Evolutionary conservation across 2,888 invertebrate species (phyloP), one percentile per base, ranked within the genome.

Genomic region (Spialia ferax): DNA sequence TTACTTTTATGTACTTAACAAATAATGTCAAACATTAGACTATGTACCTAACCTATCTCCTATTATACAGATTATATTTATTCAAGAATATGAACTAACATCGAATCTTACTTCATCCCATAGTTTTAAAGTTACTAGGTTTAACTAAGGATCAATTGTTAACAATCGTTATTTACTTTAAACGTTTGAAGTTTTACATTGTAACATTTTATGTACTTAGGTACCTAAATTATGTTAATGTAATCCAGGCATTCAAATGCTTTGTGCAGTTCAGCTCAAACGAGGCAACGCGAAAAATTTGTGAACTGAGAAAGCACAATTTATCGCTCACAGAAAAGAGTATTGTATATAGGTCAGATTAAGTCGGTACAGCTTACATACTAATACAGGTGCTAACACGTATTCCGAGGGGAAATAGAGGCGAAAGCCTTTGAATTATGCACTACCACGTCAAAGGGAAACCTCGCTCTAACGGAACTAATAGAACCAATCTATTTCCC

Each of bases 401-500:
- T 65, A 71, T 66, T 71, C 73, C 74, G 67, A 71, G 70, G 74
- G 75, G 70, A 74, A 74, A 77, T 75, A 72, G 75, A 74, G 74
- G 68, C 63, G 73, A 73, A 74, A 73, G 71, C 74, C 77, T 77
- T 77, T 80, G 75, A 79, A 78, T 80, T 75, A 81, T 79, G 75
- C 77, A 77, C 74, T 73, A 71, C 73, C 73, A 73, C 73, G 71
- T 79, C 79, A 77, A 80, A 79, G 77, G 75, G 75, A 77, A 74
- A 75, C 74, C 74, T 71, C 71, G 71, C 70, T 75, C 74, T 74
- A 71, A 73, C 74, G 73, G 71, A 73, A 75, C 74, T 80, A 80
- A 79, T 79, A 77, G 75, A 75, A 71, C 77, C 79, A 80, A 81
- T 79, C 75, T 77, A 77, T 75, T 75, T 76, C 74, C 74, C 75